Evolutionary conservation across 2,113 vertebrate species (phyloP), one percentile per base, ranked within the genome.

Genomic region (Pampusana beccarii): DNA sequence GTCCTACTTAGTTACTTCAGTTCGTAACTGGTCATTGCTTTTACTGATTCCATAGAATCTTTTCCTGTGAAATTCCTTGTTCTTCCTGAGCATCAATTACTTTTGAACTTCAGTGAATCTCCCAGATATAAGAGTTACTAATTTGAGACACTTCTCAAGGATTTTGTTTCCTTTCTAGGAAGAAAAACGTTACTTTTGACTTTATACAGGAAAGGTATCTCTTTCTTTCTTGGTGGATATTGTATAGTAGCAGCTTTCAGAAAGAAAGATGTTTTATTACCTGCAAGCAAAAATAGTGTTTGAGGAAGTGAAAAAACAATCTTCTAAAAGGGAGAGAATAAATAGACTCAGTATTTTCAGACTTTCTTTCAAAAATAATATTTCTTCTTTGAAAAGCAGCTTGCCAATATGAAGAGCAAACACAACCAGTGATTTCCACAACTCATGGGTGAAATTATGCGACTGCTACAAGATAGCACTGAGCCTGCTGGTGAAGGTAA

Each of bases 341-440:
- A 82, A 73, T 3, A 84, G 20, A 56, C 17, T 70, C n/a, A 13
- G 11, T 60, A 24, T 80, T 77, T 94, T 82, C 74, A 71, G 36
- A 5, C 9, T 88, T 72, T 85, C 67, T 60, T 77, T 88, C 6
- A 48, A 62, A 94, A 91, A 60, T 48, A 65, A 33, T 70, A 5
- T 15, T 80, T 92, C 60, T 90, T 83, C 34, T 97, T 71, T 86
- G 90, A 58, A 79, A 97, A 95, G 29, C 18, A 24, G 12, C 5
- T 50, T 66, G 50, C 75, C 87, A 75, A 56, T 38, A 62, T 34
- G 67, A 95, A 96, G 91, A 86, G 24, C 54, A 80, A 88, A 85
- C 46, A 62, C 23, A 93, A 86, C 19, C 33, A 48, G 6, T 48
- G 28, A 3, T 84, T 91, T 82, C 51, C 66, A 31, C 28, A 16